Base-by-base conservation (phyloP, 2,113 vertebrate genomes). In the Ondatra zibethicus region DNA sequence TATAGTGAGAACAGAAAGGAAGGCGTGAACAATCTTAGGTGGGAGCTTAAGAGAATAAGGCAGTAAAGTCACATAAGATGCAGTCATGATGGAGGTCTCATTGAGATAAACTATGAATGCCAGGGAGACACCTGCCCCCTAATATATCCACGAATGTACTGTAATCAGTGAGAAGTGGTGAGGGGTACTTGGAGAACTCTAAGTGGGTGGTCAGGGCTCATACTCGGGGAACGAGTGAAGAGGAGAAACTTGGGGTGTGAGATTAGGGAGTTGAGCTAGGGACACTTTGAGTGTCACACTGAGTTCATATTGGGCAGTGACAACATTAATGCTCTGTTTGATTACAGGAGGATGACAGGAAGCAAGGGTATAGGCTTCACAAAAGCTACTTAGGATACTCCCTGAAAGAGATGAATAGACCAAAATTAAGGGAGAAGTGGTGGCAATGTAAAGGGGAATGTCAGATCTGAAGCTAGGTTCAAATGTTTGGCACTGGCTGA, bases 41-140 rank as follows among this genome's bases (percentile, higher is more conserved):
- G 21, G 63, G 81, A 65, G 31, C n/a, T 29, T 25, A 31, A 90
- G 47, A 36, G 2, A 52, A 36, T 17, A 33, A 31, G 39, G 45
- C 29, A 31, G 50, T 61, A 88, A 80, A 92, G 89, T 36, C 68
- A 63, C 21, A n/a, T 3, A 19, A 27, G 55, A 73, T n/a, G 50
- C 21, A 61, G n/a, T 93, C 58, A 70, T 4, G 14, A 61, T 31
- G 36, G 63, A 31, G 25, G 76, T 70, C 29, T 80, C 80, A n/a
- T 29, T 45, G 90, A 96, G 45, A 85, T 65, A 82, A 88, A 61
- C 68, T 42, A n/a, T 90, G 75, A 94, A 84, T 33, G 25, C 58
- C 17, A 75, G 42, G 39, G 42, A 86, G 36, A 47, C 70, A 47
- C 25, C 50, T 86, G 50, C 31, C 91, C 85, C 55, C 27, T 25